A percentile compares a stretch with the other conserved stretches of the same genome.
phyloP scores from a whole-genome alignment of 2,797 vertebrate genomes.

The Zenarchopterus dispar region DNA sequence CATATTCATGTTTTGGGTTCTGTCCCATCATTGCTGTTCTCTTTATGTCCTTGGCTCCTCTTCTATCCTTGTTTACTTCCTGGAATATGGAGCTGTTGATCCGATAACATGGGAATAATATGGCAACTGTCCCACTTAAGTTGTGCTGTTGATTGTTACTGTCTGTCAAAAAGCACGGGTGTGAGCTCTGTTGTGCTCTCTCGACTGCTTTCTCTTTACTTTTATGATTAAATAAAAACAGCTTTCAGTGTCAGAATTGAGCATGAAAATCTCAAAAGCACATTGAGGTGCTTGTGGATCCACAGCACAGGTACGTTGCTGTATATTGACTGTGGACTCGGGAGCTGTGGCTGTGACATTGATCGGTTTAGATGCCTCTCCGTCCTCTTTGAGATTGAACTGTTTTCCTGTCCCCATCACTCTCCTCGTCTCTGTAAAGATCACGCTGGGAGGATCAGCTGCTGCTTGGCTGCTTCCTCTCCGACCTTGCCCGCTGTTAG shows the following conservation, averaged over 20 bases:
- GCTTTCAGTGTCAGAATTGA: constrained; percentile 9
- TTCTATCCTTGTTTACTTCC: constrained; percentile 22
- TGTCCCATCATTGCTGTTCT: constrained; percentile 5
- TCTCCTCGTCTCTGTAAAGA: constrained; percentile 34
- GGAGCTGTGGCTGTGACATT: constrained; percentile 43
- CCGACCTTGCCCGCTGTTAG: constrained; percentile 45
- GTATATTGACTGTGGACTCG: constrained; percentile 40
- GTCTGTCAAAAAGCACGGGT: not conserved
- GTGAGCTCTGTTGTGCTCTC: not conserved
- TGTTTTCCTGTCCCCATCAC: constrained; percentile 31
- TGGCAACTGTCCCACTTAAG: not conserved
- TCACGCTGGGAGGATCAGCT: constrained; percentile 51
- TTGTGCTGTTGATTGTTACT: not conserved
- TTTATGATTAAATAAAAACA: not conserved
- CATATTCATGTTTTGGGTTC: constrained; percentile 7
- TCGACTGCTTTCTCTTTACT: not conserved
- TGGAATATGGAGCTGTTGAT: not conserved
- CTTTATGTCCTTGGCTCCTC: not conserved
- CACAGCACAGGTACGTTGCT: constrained; percentile 20
- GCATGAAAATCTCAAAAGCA: constrained; percentile 6
- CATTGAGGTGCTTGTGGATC: not conserved
- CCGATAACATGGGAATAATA: no score
- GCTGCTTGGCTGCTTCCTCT: constrained; percentile 43
- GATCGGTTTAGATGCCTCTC: constrained; percentile 41
- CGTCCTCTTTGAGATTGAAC: constrained; percentile 38